These are phyloP conservation scores for Pogonus chalceus DNA, from an alignment of 1,140 invertebrate species.

Conservation along the genomic window DNA sequence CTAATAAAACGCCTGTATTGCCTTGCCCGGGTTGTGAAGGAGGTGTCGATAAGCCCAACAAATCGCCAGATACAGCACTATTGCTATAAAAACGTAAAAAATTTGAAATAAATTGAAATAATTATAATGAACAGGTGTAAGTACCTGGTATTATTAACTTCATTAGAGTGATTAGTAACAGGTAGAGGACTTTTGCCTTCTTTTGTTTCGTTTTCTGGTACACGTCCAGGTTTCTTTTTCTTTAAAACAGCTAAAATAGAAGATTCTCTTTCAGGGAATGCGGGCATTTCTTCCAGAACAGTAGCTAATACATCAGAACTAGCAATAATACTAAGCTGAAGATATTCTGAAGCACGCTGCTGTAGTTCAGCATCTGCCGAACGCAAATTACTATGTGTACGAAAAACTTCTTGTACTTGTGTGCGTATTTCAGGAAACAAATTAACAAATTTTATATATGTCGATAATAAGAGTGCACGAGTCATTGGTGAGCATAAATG, in stretches of 20 bases:
- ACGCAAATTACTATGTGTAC: constrained; percentile 89
- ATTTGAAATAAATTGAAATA: not conserved
- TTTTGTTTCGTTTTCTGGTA: constrained; percentile 73
- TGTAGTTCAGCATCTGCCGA: constrained; percentile 98
- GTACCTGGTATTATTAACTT: constrained; percentile 46
- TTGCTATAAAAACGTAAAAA: constrained; percentile 28
- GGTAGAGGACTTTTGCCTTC: constrained; percentile 71
- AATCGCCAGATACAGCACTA: constrained; percentile 62
- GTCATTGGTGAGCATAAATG: constrained; percentile 96
- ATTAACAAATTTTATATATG: constrained; percentile 99
- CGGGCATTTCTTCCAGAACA: constrained; percentile 99
- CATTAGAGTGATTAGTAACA: constrained; percentile 48
- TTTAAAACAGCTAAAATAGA: constrained; percentile 95
- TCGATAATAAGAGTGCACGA: constrained; percentile 88
- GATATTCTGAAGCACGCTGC: constrained; percentile 95
- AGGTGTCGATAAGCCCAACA: constrained; percentile 76
- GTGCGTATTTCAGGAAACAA: constrained; percentile 96
- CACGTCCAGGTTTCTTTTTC: constrained; percentile 91
- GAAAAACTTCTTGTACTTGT: constrained; percentile 94
- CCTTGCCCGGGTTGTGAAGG: constrained; percentile 53
- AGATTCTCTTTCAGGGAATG: constrained; percentile 97
- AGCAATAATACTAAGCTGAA: constrained; percentile 92
- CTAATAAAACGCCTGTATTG: constrained; percentile 69
- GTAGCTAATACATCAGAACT: constrained; percentile 96
- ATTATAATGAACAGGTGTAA: constrained; percentile 6